Evolutionary conservation across 2,888 invertebrate species (phyloP).

Genomic region (Adela reaumurella): DNA sequence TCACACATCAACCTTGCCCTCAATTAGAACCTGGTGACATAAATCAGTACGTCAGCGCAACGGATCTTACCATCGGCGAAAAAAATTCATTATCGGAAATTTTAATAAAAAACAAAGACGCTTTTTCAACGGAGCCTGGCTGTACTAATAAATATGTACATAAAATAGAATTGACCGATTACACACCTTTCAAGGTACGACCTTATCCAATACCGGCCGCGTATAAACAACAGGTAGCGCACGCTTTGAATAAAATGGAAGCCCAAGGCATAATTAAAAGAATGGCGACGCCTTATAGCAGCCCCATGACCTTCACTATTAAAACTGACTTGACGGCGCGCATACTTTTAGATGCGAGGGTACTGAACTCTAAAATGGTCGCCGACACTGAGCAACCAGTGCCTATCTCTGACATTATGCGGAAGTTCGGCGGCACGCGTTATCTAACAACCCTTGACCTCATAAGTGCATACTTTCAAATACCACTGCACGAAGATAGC

Average conservation of each 20-base stretch:
- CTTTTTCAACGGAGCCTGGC: slow-evolving; percentile 13
- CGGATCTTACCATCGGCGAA: not conserved
- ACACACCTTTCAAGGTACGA: slow-evolving; percentile 11
- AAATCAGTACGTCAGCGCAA: too few species aligned
- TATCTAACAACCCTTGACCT: slow-evolving; percentile 13
- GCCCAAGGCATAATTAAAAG: slow-evolving; percentile 17
- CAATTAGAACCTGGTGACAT: too few species aligned
- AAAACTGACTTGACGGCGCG: slow-evolving; percentile 19
- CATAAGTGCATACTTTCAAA: slow-evolving; percentile 14
- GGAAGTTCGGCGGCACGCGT: slow-evolving; percentile 13
- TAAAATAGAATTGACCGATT: slow-evolving; percentile 12
- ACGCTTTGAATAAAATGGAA: slow-evolving; percentile 17
- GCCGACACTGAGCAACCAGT: slow-evolving; percentile 17
- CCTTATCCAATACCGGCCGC: slow-evolving; percentile 19
- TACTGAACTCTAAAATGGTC: slow-evolving; percentile 17
- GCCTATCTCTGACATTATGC: slow-evolving; percentile 12
- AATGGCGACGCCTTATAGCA: slow-evolving; percentile 17
- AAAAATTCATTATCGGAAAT: not conserved
- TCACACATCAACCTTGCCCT: too few species aligned
- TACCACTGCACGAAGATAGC: slow-evolving; percentile 3
- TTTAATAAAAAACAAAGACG: not conserved
- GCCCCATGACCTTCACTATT: slow-evolving; percentile 17
- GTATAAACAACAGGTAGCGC: slow-evolving; percentile 14
- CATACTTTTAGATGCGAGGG: slow-evolving; percentile 19
- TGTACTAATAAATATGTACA: slow-evolving; percentile 14